These are phyloP conservation scores for Metellina segmentata DNA, from an alignment of 2,888 invertebrate species.

Conservation along the genomic window DNA sequence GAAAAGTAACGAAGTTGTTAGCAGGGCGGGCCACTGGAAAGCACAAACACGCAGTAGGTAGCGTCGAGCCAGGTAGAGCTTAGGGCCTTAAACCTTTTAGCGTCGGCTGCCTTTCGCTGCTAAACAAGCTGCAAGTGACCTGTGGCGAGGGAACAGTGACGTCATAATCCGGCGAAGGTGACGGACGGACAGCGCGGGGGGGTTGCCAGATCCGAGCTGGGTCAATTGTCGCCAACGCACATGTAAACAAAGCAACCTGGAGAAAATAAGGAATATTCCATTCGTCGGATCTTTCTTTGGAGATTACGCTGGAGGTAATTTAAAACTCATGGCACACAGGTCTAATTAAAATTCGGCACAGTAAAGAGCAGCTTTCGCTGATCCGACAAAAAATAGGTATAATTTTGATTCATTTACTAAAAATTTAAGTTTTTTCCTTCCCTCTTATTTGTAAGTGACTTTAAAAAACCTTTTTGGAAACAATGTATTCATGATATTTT, in stretches of 20 bases:
- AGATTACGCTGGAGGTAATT: background rate
- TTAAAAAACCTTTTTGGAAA: too few relatives aligned
- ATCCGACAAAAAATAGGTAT: too few relatives aligned
- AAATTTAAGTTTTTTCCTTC: too few relatives aligned
- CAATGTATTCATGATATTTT: too few relatives aligned
- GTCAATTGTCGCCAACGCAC: slow-evolving; percentile 57
- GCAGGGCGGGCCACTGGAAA: slow-evolving; percentile 41
- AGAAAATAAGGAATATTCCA: background rate
- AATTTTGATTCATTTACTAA: too few relatives aligned
- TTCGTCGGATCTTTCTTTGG: background rate
- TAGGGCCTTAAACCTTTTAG: slow-evolving; percentile 75
- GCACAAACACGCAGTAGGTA: slow-evolving; percentile 33
- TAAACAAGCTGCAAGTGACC: slow-evolving; percentile 76
- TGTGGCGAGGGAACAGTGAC: slow-evolving; percentile 67
- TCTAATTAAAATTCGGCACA: too few relatives aligned
- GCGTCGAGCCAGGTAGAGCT: slow-evolving; percentile 49
- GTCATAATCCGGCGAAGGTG: slow-evolving; percentile 68
- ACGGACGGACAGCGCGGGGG: slow-evolving; percentile 56
- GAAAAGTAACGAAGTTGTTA: slow-evolving; percentile 65
- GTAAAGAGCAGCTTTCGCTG: too few relatives aligned
- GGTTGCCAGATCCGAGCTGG: slow-evolving; percentile 54
- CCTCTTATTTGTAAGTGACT: too few relatives aligned
- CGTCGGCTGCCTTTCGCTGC: slow-evolving; percentile 51
- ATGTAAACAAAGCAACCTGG: background rate
- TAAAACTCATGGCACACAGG: too few relatives aligned